Conservation (phyloP, 2,113 vertebrate genomes). For the Chaenogobius annularis region DNA sequence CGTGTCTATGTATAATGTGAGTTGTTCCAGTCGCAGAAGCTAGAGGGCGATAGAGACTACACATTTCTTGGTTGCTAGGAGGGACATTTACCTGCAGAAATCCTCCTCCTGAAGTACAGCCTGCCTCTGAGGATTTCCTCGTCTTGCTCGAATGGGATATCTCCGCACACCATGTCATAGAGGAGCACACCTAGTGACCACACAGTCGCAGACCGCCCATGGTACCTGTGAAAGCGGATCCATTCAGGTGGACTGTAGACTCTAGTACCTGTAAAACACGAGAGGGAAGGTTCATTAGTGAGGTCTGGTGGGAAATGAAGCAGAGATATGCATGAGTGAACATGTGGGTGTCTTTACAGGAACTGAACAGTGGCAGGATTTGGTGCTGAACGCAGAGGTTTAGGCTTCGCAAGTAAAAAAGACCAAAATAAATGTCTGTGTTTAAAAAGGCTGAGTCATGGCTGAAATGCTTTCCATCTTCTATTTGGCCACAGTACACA, state of each 20-base stretch:
- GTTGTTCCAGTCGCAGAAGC: constrained; percentile 35
- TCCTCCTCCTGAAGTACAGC: constrained; percentile 89
- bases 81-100: constrained; percentile 85
- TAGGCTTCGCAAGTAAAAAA: constrained; percentile 2
- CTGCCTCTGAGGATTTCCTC: constrained; percentile 91
- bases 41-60: constrained; percentile 58
- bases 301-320: background rate
- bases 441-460: constrained; percentile 60
- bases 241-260: constrained; percentile 98
- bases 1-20: constrained; percentile 1
- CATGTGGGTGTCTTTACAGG: background rate
- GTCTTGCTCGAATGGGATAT: constrained; percentile 97
- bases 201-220: constrained; percentile 93
- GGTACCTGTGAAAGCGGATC: constrained; percentile 95
- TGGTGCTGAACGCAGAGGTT: background rate
- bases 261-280: constrained; percentile 82
- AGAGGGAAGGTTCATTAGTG: background rate
- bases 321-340: background rate
- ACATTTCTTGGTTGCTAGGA: background rate
- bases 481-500: constrained; percentile 34
- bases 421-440: constrained; percentile 6
- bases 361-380: background rate
- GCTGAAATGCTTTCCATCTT: constrained; percentile 51
- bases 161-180: constrained; percentile 97
- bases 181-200: constrained; percentile 97